Conservation (phyloP, 2,797 vertebrate genomes). For the Dendrocincla tyrannina region DNA sequence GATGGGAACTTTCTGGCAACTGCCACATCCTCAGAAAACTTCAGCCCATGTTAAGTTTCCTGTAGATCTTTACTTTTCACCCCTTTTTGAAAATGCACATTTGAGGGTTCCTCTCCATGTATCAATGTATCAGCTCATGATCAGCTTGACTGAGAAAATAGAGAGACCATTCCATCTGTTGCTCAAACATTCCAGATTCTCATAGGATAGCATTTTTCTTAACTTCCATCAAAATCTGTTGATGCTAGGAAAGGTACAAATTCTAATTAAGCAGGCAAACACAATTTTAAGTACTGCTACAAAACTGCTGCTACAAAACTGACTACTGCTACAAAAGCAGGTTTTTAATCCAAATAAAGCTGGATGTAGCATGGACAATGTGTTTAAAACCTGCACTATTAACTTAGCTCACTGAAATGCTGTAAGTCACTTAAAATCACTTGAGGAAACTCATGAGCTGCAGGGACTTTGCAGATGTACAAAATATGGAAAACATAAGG, state of each 20-base stretch:
- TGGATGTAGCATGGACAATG: fast-evolving
- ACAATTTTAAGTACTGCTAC: not conserved
- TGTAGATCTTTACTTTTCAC: not conserved
- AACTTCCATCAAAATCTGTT: not conserved
- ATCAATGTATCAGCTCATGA: not conserved
- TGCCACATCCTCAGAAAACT: not conserved
- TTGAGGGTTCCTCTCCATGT: not conserved
- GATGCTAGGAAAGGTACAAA: not conserved
- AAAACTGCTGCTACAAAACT: too few species aligned
- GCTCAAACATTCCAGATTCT: not conserved
- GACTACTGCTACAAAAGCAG: not conserved
- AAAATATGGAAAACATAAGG: not conserved
- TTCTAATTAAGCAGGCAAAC: not conserved
- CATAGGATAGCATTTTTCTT: not conserved
- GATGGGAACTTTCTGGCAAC: not conserved
- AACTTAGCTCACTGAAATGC: not conserved
- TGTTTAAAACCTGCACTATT: not conserved
- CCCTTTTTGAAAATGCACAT: not conserved
- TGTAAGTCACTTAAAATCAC: not conserved
- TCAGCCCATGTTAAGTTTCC: not conserved
- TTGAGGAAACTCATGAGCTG: not conserved
- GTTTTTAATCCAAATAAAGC: not conserved
- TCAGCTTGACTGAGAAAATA: not conserved
- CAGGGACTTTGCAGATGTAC: not conserved
- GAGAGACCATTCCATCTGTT: not conserved